Conservation (phyloP, 2,113 vertebrate species). For the Mustela lutreola region DNA sequence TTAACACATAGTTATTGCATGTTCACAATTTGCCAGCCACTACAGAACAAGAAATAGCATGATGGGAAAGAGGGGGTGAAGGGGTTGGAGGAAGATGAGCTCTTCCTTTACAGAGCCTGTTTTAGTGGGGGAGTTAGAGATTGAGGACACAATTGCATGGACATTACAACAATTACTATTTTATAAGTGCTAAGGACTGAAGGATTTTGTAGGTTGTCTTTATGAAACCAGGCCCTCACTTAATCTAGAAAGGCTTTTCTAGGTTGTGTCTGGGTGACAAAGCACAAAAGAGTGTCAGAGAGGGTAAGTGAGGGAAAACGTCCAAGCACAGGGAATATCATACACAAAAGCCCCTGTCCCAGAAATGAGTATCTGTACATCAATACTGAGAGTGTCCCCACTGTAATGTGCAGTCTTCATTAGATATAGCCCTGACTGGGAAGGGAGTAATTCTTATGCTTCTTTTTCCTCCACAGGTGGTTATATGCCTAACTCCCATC, state of each 20-base stretch:
- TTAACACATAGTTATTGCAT: not conserved
- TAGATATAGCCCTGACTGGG: not conserved
- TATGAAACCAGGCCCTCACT: not conserved
- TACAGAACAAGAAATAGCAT: not conserved
- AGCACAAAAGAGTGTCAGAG: not conserved
- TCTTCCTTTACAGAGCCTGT: not conserved
- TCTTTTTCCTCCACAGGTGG: not conserved
- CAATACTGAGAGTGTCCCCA: not conserved
- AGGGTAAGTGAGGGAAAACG: not conserved
- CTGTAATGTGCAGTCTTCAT: not conserved
- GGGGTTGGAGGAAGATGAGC: too few relatives aligned
- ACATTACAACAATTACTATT: not conserved
- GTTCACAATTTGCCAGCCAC: not conserved
- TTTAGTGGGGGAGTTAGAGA: not conserved
- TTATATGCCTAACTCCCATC: not conserved
- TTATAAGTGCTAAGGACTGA: not conserved
- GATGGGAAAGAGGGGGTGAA: rapidly evolving
- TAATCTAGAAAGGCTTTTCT: not conserved
- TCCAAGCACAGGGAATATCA: not conserved
- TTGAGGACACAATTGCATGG: not conserved
- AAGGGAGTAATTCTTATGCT: not conserved
- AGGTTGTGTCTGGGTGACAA: not conserved
- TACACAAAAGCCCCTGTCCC: not conserved
- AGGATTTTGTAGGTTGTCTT: not conserved
- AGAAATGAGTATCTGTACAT: not conserved